phyloP scores from a whole-genome alignment of 2,113 vertebrate species.

The Syngnathus scovelli region DNA sequence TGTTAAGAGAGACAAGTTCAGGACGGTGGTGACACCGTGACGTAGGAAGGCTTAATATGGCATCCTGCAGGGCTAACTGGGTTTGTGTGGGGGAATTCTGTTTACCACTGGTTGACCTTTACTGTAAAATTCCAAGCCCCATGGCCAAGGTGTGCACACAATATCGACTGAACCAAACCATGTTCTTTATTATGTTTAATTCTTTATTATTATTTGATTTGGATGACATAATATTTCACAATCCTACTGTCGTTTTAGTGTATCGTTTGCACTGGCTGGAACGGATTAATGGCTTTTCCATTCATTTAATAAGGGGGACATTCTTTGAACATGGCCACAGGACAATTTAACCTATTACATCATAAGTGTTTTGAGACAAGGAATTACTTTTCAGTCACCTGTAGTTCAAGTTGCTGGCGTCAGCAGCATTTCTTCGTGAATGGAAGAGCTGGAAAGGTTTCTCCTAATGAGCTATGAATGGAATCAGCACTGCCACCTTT shows the following conservation, averaged over 20 bases:
- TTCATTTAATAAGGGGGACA: no score
- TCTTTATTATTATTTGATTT: no score
- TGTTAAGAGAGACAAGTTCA: constrained; percentile 20
- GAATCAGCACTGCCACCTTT: constrained; percentile 15
- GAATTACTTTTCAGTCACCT: background rate
- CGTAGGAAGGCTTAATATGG: constrained; percentile 12
- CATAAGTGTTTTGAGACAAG: background rate
- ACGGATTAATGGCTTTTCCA: no score
- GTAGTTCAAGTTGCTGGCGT: background rate
- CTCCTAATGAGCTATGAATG: constrained; percentile 27
- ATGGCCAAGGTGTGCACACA: no score
- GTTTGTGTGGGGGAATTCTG: background rate
- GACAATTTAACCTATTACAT: background rate
- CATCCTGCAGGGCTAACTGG: background rate
- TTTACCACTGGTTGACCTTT: background rate
- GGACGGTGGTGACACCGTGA: constrained; percentile 21
- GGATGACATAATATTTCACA: no score
- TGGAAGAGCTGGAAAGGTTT: constrained; percentile 25
- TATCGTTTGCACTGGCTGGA: no score
- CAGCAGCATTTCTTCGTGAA: constrained; percentile 34
- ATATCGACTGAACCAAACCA: no score
- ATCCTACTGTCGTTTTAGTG: no score
- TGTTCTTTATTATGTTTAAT: no score
- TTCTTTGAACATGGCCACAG: background rate
- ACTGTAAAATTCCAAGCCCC: background rate